Conservation (phyloP, 2,888 invertebrate genomes). For the Drosophila suboccidentalis region DNA sequence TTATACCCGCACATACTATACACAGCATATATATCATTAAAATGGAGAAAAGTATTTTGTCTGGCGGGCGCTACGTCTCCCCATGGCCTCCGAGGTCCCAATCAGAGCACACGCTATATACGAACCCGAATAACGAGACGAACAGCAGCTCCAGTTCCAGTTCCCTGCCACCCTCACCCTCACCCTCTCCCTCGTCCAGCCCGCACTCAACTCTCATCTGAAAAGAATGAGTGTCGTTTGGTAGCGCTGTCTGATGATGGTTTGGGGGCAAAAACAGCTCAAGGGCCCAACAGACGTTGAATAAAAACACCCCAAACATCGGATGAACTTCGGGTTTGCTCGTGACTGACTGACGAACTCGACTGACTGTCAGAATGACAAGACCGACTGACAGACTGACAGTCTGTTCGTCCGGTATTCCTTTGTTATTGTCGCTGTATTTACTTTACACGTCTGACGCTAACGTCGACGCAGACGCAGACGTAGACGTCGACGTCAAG, state of each 20-base stretch:
- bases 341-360: constrained; percentile 7
- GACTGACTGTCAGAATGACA: constrained; percentile 10
- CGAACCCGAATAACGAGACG: constrained; percentile 26
- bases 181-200: background rate
- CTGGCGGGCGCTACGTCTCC: constrained; percentile 63
- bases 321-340: constrained; percentile 59
- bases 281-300: constrained; percentile 37
- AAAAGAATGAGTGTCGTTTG: constrained; percentile 40
- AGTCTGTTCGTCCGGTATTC: constrained; percentile 23
- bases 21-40: constrained; percentile 45
- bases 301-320: constrained; percentile 69
- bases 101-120: constrained; percentile 50
- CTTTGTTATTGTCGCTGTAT: constrained; percentile 48
- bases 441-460: constrained; percentile 74
- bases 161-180: too few species aligned
- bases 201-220: background rate
- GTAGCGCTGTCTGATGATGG: constrained; percentile 29
- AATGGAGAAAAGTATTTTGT: constrained; percentile 43
- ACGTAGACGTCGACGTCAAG: constrained; percentile 41
- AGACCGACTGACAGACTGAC: constrained; percentile 10
- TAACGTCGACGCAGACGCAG: constrained; percentile 23
- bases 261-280: constrained; percentile 37
- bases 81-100: constrained; percentile 50
- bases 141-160: constrained; percentile 17
- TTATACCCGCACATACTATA: constrained; percentile 32